Evolutionary conservation across 2,113 vertebrate genomes (phyloP), one percentile per base, ranked within the genome.

Genomic region (Antechinus flavipes): DNA sequence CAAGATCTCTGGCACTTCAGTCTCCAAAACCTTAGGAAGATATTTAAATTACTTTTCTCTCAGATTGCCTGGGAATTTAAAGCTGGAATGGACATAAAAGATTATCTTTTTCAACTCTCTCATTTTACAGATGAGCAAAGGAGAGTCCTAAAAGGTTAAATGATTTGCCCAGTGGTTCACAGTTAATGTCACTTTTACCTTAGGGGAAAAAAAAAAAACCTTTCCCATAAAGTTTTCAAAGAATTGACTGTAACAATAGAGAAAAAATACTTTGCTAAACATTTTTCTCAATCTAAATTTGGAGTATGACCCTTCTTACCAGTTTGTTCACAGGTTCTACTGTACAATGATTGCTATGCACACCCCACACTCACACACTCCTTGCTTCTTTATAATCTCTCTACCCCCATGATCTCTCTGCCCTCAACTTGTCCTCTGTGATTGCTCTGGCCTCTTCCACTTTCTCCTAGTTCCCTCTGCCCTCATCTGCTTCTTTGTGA

Each of bases 381-480:
- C 84, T 58, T 92, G 76, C 90, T 84, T 93, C 93, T 84, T 61
- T 8, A 54, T 92, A 92, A 96, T 97, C 91, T 93, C 91, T 49
- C 26, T 54, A 10, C 68, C 96, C 91, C 35, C 6, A n/a, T 1
- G 92, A 61, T 91, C 95, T 94, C 42, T 90, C 54, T 93, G 95
- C 84, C 95, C 94, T 95, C n/a, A 5, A 2, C 47, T 2, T 93
- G 94, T 96, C 96, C 84, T 61, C 68, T 49, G 54, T 95, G 96
- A 97, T 97, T 98, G 58, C 89, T 96, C 90, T 94, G 94, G 89
- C 93, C 89, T 61, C 54, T 22, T 25, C 84, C 89, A 50, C 96
- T 93, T 93, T 47, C 92, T 89, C 91, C 53, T 58, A 92, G 91
- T 52, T 47, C 2, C 93, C 90, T 93, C 95, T 94, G 95, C 90